These are phyloP conservation scores for Troides oblongomaculatus DNA, from an alignment of 2,888 invertebrate species.

Conservation along the genomic window DNA sequence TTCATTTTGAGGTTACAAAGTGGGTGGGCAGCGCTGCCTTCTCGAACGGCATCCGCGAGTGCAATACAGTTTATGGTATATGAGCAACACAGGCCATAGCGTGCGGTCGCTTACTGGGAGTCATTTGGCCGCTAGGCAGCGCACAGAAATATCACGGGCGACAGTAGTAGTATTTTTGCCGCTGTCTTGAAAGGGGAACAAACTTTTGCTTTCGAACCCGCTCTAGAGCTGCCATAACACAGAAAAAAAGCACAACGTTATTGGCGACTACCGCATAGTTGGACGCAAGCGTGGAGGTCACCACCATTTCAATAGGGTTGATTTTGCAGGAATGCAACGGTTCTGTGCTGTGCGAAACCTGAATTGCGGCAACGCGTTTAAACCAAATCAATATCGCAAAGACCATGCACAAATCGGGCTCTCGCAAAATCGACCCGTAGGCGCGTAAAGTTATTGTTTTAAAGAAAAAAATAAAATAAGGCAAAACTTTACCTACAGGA, in stretches of 20 bases:
- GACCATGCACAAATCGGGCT: constrained; percentile 70
- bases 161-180: constrained; percentile 86
- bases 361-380: neutral
- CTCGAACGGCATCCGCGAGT: constrained; percentile 45
- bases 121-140: constrained; percentile 77
- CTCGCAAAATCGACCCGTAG: constrained; percentile 58
- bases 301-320: constrained; percentile 80
- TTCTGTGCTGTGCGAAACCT: constrained; percentile 42
- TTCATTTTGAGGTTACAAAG: neutral
- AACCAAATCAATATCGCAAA: constrained; percentile 46
- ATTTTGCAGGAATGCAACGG: constrained; percentile 63
- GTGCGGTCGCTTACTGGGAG: constrained; percentile 74
- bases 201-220: constrained; percentile 83
- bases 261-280: constrained; percentile 35
- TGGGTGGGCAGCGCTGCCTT: constrained; percentile 38
- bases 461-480: constrained; percentile 43
- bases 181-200: constrained; percentile 88
- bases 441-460: constrained; percentile 40
- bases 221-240: constrained; percentile 79
- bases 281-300: constrained; percentile 47
- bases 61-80: constrained; percentile 32
- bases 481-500: constrained; percentile 50
- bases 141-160: constrained; percentile 88
- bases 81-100: constrained; percentile 61
- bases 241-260: constrained; percentile 68